Conservation (phyloP, 2,113 vertebrate species). For the Centrocercus urophasianus region DNA sequence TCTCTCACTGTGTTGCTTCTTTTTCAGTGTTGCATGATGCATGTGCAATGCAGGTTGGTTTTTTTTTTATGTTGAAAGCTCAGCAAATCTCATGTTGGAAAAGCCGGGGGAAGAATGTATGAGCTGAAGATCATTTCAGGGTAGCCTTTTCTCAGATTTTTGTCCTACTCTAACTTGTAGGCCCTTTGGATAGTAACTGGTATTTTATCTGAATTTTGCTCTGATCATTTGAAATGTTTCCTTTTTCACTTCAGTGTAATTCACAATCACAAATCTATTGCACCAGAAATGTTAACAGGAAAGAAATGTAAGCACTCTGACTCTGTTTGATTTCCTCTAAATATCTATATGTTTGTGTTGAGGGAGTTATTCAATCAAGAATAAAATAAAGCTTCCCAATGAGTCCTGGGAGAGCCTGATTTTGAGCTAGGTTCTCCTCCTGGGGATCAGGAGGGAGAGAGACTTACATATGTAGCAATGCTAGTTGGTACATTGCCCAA, state of each 20-base stretch:
- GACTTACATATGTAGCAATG: not conserved
- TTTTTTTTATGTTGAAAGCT: not conserved
- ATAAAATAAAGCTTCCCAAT: conserved; percentile 32
- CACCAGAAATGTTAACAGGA: conserved; percentile 57
- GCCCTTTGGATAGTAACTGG: not conserved
- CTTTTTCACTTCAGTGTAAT: conserved; percentile 21
- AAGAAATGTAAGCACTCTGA: conserved; percentile 43
- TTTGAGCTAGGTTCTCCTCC: conserved; percentile 23
- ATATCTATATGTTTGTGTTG: conserved; percentile 48
- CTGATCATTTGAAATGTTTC: conserved; percentile 34
- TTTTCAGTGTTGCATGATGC: not conserved
- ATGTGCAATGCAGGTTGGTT: not conserved
- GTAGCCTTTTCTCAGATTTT: not conserved
- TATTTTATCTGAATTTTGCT: conserved; percentile 14
- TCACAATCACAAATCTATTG: conserved; percentile 27
- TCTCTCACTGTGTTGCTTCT: not conserved
- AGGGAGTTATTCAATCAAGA: conserved; percentile 4
- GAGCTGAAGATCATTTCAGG: not conserved
- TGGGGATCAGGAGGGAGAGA: not conserved
- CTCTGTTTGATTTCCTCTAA: conserved; percentile 49
- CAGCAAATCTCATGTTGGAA: not conserved
- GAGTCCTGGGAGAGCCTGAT: conserved; percentile 4
- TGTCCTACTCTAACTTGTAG: fast-evolving
- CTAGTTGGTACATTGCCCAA: conserved; percentile 48
- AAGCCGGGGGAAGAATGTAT: not conserved